Conservation (phyloP, 2,113 vertebrate genomes). For the Phalacrocorax aristotelis region DNA sequence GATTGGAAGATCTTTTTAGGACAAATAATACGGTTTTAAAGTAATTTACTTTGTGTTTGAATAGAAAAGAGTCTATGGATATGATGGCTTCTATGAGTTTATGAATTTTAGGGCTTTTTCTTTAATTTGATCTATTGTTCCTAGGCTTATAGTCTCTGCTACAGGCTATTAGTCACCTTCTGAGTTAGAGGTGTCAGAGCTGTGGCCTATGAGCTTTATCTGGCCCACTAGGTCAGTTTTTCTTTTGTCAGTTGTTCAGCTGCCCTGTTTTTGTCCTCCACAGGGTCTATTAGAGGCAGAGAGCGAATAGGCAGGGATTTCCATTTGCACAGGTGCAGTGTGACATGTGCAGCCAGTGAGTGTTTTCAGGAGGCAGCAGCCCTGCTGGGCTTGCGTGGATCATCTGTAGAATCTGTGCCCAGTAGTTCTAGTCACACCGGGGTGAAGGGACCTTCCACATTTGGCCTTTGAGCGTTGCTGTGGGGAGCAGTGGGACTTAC, state of each 20-base stretch:
- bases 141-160: not conserved
- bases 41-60: not conserved
- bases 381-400: fast-evolving
- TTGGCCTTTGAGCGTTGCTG: not conserved
- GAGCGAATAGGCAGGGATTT: not conserved
- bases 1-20: not conserved
- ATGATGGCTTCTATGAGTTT: not conserved
- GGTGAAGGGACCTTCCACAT: fast-evolving
- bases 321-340: not conserved
- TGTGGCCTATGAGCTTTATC: not conserved
- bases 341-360: not conserved
- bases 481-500: not conserved
- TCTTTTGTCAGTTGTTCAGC: not conserved
- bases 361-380: not conserved
- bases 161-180: not conserved
- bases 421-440: not conserved
- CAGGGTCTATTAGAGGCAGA: not conserved
- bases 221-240: not conserved
- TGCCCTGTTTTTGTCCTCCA: not conserved
- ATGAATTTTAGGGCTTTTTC: not conserved
- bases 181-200: not conserved
- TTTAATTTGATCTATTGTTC: not conserved
- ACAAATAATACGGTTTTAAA: not conserved
- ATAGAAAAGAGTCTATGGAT: not conserved
- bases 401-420: not conserved